Evolutionary conservation across 2,888 invertebrate genomes (phyloP), one percentile per base, ranked within the genome.

Genomic region (Torymus aiolomorphi): DNA sequence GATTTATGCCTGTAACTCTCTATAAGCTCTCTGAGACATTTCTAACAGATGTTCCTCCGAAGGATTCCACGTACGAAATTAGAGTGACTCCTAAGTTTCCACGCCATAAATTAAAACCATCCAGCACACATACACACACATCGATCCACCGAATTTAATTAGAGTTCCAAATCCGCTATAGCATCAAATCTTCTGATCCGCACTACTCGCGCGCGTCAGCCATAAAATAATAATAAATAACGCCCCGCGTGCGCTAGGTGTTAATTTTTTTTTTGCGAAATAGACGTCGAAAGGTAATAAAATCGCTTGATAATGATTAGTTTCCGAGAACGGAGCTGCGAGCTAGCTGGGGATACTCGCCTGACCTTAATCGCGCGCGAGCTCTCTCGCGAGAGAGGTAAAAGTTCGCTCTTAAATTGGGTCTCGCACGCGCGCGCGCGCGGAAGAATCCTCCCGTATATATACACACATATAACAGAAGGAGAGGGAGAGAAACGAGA

Each of bases 391-490:
- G 31, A 31, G 31, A 31, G 31, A 76, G 61, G 61, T 69, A 75
- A 66, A 75, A 75, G 65, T 72, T 72, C 65, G 77, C 77, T 59
- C 56, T 70, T 71, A 70, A 77, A 77, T 77, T 77, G n/a, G 77
- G 59, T 77, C 66, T 52, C 62, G 16, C 63, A 11, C 52, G 52
- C 4, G 52, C 63, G 8, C 63, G 8, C 42, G 10, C 31, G 31
- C 31, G 31, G 31, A 31, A 31, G 31, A 31, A 31, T 63, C 11
- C 42, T 11, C 16, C 14, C 18, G 10, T 59, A 18, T 18, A 59
- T 59, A 59, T 16, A 11, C 65, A 49, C 73, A 16, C 14, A 42
- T 56, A 4, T 51, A 13, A 14, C 31, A 42, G 61, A 69, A 69
- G 62, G 24, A 4, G 54, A 61, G 31, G 69, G 31, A 63, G 63